Base-by-base conservation (phyloP, 2,113 vertebrate species). In the Bubo blakistoni region DNA sequence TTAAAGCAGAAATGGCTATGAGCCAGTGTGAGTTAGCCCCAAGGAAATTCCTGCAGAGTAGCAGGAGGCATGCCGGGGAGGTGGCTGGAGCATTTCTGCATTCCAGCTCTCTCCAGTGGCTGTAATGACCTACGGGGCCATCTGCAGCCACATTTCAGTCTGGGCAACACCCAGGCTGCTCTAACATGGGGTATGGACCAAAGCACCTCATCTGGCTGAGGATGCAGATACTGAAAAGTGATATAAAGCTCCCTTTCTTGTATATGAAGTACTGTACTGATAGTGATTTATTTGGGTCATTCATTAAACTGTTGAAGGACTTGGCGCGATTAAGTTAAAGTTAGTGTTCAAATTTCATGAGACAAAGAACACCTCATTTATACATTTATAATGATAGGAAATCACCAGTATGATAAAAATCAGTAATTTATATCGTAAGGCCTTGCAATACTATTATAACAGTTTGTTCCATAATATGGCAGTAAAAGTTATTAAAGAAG, bases 31-130 rank as follows among this genome's bases (percentile, higher is more conserved):
- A 87, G 73, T 57, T 90, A 69, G 88, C 96, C 95, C 89, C 89
- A 81, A 91, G 94, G 89, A 89, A 95, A 96, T 95, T 96, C 96
- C 95, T 89, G 78, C 89, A 90, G 92, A 96, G 90, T 81, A 91
- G 82, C 96, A 92, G 61, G 94, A 92, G 84, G 81, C 89, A 86
- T 27, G 36, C 0, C 81, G 78, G 86, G 91, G 94, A 96, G 30
- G 10, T 54, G 89, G 92, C 90, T 86, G 10, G 46, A 89, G 83
- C 73, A 58, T 72, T 94, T 92, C 81, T 92, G 91, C 88, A 91
- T 94, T 94, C 94, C 86, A 91, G 62, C 86, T 95, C 89, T 94
- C 92, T 81, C 78, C 87, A 47, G 78, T 36, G 72, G 54, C 81
- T 86, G 18, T 46, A 92, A 86, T 85, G 96, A 91, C 78, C 89